phyloP scores from a whole-genome alignment of 2,113 vertebrate species.

The Hystrix cristata region DNA sequence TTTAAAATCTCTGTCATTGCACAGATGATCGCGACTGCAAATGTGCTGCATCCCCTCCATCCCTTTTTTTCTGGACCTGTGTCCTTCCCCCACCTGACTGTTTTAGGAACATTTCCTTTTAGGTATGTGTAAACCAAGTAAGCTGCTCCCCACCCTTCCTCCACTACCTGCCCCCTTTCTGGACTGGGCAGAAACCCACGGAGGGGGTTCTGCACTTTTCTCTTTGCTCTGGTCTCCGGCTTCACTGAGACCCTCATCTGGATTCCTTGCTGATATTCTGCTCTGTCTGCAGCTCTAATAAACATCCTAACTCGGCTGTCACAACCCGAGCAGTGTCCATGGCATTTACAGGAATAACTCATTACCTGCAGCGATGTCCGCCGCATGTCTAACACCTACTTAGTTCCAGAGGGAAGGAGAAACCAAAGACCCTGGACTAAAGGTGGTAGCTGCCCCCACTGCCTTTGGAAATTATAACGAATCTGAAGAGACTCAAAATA shows the following conservation, averaged over 20 bases:
- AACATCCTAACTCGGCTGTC: not conserved
- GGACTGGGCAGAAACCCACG: no score
- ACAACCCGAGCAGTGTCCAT: not conserved
- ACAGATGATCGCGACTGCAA: not conserved
- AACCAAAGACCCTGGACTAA: not conserved
- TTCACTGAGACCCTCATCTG: not conserved
- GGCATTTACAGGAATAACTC: not conserved
- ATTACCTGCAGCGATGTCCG: not conserved
- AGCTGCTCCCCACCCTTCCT: fast-evolving
- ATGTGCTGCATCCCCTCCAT: fast-evolving
- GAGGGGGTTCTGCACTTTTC: not conserved
- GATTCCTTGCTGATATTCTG: not conserved
- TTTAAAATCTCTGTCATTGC: not conserved
- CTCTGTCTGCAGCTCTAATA: not conserved
- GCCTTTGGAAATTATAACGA: not conserved
- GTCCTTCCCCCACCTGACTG: not conserved
- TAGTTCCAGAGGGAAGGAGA: not conserved
- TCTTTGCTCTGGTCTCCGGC: not conserved
- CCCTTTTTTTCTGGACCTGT: not conserved
- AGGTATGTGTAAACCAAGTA: not conserved
- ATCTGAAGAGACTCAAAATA: not conserved
- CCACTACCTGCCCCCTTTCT: fast-evolving
- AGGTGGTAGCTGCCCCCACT: not conserved
- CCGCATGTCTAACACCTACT: not conserved
- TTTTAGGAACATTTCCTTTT: not conserved